Percentiles rank a stretch among this genome's conserved stretches.
Evolutionary conservation across 2,113 vertebrate genomes (phyloP).

Genomic region (Phyllopteryx taeniolatus): DNA sequence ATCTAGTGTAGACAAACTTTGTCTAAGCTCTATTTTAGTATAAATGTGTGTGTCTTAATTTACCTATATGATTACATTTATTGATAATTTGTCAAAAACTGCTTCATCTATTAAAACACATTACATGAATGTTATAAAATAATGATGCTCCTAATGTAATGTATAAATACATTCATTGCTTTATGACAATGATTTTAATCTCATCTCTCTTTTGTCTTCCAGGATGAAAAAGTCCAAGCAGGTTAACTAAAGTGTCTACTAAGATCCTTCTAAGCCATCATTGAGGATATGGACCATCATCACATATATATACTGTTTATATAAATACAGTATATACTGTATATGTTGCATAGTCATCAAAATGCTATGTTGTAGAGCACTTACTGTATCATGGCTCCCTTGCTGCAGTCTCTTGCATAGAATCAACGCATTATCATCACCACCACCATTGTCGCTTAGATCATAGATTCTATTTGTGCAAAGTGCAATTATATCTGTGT

Average conservation of each 20-base stretch:
- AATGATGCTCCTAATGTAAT: neutral
- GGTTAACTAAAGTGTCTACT: slow-evolving; percentile 42
- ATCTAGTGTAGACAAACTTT: too few species aligned
- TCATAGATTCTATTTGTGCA: slow-evolving; percentile 46
- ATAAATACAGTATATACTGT: slow-evolving; percentile 6
- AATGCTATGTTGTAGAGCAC: slow-evolving; percentile 71
- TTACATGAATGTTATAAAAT: too few species aligned
- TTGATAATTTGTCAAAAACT: too few species aligned
- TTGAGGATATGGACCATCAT: slow-evolving; percentile 36
- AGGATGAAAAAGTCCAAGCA: slow-evolving; percentile 71
- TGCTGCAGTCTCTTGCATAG: slow-evolving; percentile 36
- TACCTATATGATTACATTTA: too few species aligned
- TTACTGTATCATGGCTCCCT: slow-evolving; percentile 56
- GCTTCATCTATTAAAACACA: too few species aligned
- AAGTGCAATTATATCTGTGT: slow-evolving; percentile 69
- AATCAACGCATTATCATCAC: slow-evolving; percentile 33
- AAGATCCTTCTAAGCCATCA: slow-evolving; percentile 24
- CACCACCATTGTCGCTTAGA: slow-evolving; percentile 34
- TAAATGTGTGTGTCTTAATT: too few species aligned
- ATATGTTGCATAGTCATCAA: slow-evolving; percentile 44
- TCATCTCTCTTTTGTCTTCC: slow-evolving; percentile 12
- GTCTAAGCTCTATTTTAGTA: too few species aligned
- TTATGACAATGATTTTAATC: neutral
- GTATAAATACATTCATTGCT: neutral
- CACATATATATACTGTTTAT: slow-evolving; percentile 35